phyloP scores from a whole-genome alignment of 2,797 vertebrate genomes.

The Pseudochromis fuscus region DNA sequence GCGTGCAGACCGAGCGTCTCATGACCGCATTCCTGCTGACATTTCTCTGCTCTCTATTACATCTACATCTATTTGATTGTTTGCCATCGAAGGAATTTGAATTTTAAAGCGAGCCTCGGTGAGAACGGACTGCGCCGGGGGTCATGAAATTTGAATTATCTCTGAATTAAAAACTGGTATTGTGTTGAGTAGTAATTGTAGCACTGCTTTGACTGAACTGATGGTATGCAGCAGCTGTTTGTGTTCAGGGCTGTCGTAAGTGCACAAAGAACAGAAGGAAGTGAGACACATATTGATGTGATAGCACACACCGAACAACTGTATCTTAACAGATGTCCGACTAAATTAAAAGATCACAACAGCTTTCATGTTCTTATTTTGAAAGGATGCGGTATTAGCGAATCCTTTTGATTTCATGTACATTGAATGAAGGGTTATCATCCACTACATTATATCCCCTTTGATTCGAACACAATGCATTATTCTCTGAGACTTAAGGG shows the following conservation, averaged over 20 bases:
- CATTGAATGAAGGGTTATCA: not conserved
- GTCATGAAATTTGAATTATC: slow-evolving; percentile 20
- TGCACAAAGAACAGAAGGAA: not conserved
- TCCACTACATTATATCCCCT: not conserved
- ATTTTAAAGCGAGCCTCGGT: not conserved
- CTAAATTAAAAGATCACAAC: not conserved
- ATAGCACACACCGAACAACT: not conserved
- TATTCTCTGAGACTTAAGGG: not conserved
- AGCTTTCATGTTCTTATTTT: too few species aligned
- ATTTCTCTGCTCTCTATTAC: too few species aligned
- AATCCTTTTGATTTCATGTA: not conserved
- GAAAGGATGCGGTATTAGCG: too few species aligned
- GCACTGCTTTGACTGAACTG: not conserved
- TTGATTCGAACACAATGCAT: too few species aligned
- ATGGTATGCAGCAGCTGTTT: not conserved
- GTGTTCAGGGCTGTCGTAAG: too few species aligned
- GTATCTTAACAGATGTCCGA: not conserved
- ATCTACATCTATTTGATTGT: too few species aligned
- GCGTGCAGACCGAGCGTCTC: too few species aligned
- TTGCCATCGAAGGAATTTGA: too few species aligned
- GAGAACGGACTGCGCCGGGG: not conserved
- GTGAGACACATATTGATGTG: not conserved
- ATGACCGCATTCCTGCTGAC: too few species aligned
- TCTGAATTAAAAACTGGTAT: slow-evolving; percentile 11
- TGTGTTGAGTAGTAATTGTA: not conserved